Evolutionary conservation across 1,140 invertebrate species (phyloP).

Genomic region (Drosophila pandora): DNA sequence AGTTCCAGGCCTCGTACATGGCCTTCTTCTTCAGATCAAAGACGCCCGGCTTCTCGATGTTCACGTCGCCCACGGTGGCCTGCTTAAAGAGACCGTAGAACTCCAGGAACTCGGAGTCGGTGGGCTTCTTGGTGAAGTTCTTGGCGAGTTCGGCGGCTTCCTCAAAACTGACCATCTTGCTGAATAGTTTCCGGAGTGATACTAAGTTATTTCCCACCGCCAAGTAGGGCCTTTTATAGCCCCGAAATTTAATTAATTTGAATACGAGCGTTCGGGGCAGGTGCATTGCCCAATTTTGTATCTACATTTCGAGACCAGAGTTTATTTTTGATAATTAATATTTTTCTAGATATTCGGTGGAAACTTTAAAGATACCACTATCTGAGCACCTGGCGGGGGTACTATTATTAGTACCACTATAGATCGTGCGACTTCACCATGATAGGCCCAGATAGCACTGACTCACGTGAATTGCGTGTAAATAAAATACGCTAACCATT

Average conservation of each 20-base stretch:
- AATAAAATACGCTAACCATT: constrained; percentile 18
- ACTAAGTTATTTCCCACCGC: constrained; percentile 10
- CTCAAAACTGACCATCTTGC: constrained; percentile 68
- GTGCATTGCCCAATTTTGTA: constrained; percentile 19
- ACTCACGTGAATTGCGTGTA: constrained; percentile 34
- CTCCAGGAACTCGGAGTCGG: constrained; percentile 93
- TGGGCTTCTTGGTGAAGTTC: constrained; percentile 90
- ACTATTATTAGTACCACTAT: constrained; percentile 23
- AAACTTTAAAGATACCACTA: constrained; percentile 40
- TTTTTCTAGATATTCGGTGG: constrained; percentile 14
- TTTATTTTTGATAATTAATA: constrained; percentile 46
- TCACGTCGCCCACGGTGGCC: constrained; percentile 91
- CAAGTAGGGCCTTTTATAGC: constrained; percentile 38
- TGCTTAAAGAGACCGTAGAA: constrained; percentile 96
- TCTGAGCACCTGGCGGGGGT: not conserved
- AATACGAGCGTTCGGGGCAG: constrained; percentile 18
- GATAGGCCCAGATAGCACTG: constrained; percentile 13
- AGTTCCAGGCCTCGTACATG: constrained; percentile 97
- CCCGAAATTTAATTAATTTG: constrained; percentile 51
- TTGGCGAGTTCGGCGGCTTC: constrained; percentile 88
- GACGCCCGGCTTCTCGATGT: constrained; percentile 93
- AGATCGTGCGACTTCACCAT: constrained; percentile 39
- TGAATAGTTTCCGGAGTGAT: constrained; percentile 8
- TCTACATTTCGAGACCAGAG: constrained; percentile 9
- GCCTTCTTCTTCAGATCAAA: constrained; percentile 97